These are phyloP conservation scores for Tyria jacobaeae DNA, from an alignment of 2,888 invertebrate species.

Conservation along the genomic window DNA sequence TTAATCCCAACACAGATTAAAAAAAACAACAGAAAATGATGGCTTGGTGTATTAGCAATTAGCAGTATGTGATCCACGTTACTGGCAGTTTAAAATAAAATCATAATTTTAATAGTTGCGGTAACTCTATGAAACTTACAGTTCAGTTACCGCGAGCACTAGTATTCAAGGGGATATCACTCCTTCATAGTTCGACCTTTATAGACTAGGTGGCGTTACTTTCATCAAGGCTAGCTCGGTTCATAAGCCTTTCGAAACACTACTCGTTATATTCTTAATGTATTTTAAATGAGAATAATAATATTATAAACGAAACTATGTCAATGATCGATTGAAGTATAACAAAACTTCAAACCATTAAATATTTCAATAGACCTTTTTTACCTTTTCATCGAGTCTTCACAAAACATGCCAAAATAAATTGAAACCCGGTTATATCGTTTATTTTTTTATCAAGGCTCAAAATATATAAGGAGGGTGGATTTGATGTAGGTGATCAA, in stretches of 20 bases:
- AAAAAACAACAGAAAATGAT: no score
- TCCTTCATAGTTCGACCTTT: background rate
- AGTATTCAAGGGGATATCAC: background rate
- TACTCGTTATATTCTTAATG: no score
- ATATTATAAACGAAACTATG: background rate
- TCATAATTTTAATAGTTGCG: background rate
- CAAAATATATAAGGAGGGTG: constrained; percentile 23
- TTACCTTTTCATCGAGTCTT: constrained; percentile 5
- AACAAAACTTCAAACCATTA: background rate
- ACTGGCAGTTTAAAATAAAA: background rate
- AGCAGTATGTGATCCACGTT: background rate
- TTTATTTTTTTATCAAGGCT: constrained; percentile 7
- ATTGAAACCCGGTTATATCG: constrained; percentile 5
- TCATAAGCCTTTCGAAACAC: no score
- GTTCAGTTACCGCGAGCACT: background rate
- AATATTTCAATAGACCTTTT: background rate
- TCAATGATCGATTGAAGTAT: background rate
- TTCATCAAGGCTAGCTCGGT: background rate
- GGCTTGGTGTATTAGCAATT: background rate
- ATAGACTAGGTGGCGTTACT: constrained; percentile 12
- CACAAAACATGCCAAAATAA: constrained; percentile 5
- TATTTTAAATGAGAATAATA: no score
- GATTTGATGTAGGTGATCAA: constrained; percentile 40
- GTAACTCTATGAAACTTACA: constrained; percentile 8
- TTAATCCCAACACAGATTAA: no score